Percentiles rank a stretch among this genome's conserved stretches.
Conservation (phyloP, 2,888 invertebrate genomes). For the Parnassius mnemosyne region DNA sequence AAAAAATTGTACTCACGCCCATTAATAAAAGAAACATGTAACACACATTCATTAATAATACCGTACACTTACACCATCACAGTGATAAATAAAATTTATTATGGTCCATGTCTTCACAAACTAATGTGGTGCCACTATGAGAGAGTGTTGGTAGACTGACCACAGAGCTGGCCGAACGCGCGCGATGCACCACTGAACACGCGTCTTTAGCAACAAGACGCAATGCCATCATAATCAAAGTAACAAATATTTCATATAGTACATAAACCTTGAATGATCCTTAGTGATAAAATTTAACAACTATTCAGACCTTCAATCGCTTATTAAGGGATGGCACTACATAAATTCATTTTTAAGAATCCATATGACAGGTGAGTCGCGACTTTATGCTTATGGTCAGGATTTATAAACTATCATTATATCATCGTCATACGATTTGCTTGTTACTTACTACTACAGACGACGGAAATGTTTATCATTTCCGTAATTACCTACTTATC, state of each 20-base stretch:
- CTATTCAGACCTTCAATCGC: no score
- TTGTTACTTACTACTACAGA: no score
- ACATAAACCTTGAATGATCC: no score
- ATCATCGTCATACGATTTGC: no score
- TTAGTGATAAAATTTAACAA: no score
- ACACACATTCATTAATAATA: neutral
- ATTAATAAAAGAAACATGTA: constrained; percentile 1
- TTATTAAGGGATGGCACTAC: no score
- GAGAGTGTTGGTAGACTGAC: constrained; percentile 52
- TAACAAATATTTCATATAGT: constrained; percentile 36
- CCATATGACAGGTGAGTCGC: no score
- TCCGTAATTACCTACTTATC: no score
- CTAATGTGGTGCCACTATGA: constrained; percentile 40
- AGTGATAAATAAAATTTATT: constrained; percentile 8
- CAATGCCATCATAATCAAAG: constrained; percentile 53
- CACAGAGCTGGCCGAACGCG: constrained; percentile 43
- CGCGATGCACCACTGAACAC: constrained; percentile 63
- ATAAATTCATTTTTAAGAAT: no score
- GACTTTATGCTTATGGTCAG: no score
- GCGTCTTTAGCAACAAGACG: constrained; percentile 54
- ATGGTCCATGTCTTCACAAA: constrained; percentile 28
- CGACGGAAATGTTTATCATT: no score
- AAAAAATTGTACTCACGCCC: constrained; percentile 4
- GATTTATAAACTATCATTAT: no score
- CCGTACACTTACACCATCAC: constrained; percentile 9